Evolutionary conservation across 2,113 vertebrate species (phyloP).

Genomic region (Festucalex cinctus): DNA sequence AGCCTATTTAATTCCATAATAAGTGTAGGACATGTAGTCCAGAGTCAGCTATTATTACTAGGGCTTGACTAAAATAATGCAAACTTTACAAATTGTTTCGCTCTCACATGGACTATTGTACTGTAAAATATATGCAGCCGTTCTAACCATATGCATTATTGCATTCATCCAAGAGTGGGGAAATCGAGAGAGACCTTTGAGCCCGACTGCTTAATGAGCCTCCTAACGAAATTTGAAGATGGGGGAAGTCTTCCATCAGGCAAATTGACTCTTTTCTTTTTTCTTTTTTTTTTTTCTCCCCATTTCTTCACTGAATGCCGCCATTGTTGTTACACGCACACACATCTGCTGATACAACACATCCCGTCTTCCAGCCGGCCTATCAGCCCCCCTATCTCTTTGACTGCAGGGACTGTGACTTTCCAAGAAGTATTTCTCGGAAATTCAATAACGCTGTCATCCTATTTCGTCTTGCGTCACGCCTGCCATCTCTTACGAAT

Average conservation of each 20-base stretch:
- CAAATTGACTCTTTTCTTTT: constrained; percentile 41
- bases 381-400: constrained; percentile 25
- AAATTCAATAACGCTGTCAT: constrained; percentile 24
- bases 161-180: background rate
- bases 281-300: constrained; percentile 9
- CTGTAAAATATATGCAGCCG: background rate
- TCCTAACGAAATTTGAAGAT: constrained; percentile 60
- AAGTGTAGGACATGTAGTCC: too few relatives aligned
- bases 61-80: too few relatives aligned
- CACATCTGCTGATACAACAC: constrained; percentile 39
- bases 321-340: constrained; percentile 48
- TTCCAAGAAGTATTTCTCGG: constrained; percentile 31
- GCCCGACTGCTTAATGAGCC: constrained; percentile 48
- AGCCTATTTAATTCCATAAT: too few relatives aligned
- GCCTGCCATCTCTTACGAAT: background rate
- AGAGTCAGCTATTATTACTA: too few relatives aligned
- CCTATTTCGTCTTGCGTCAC: background rate
- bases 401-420: constrained; percentile 7
- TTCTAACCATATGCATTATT: background rate
- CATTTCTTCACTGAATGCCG: constrained; percentile 24
- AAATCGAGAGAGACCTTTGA: constrained; percentile 23
- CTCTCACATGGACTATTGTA: background rate
- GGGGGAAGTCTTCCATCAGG: constrained; percentile 61
- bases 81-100: too few relatives aligned
- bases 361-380: constrained; percentile 24